Base-by-base conservation (phyloP, 2,113 vertebrate species). In the Caretta caretta region DNA sequence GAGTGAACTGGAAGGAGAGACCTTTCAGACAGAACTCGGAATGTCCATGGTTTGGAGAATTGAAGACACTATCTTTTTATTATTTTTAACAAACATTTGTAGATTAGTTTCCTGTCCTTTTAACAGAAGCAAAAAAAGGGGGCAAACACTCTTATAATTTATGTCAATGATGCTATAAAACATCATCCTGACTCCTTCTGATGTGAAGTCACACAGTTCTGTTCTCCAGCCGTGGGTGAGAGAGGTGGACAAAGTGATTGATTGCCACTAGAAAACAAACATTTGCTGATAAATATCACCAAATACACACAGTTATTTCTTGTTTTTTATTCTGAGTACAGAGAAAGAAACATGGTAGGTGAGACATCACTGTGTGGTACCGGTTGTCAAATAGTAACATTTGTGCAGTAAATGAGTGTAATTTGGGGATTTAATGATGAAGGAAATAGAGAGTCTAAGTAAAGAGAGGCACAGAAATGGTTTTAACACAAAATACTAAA, bases 401-500 rank as follows among this genome's bases (percentile, higher is more conserved):
- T 90, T 75, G 57, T 93, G 50, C 84, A 96, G 65, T 59, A 92
- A 69, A 91, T 25, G 53, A 79, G 89, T 54, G 65, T 89, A 83
- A 93, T 4, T 81, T 31, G 31, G 50, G 87, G n/a, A 90, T 89
- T 95, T 95, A 80, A 91, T 79, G 90, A 79, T 65, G 91, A 89
- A 5, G 65, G 13, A 91, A 80, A 78, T 3, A 1, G 93, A 91
- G 57, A 11, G 53, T 49, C 5, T 6, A 50, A 86, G 89, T 88
- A 91, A 81, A 95, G 89, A 80, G 72, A 8, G 81, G 91, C 86
- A 94, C 94, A 94, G 80, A 83, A 94, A 95, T 49, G 59, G 42
- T 42, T 93, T 92, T 59, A 75, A 54, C 1, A 17, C 87, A 84
- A 89, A 94, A 91, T 54, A 87, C 50, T 56, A 54, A 85, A 50